Conservation (phyloP, 2,113 vertebrate genomes). For the Dipodomys stephensi region DNA sequence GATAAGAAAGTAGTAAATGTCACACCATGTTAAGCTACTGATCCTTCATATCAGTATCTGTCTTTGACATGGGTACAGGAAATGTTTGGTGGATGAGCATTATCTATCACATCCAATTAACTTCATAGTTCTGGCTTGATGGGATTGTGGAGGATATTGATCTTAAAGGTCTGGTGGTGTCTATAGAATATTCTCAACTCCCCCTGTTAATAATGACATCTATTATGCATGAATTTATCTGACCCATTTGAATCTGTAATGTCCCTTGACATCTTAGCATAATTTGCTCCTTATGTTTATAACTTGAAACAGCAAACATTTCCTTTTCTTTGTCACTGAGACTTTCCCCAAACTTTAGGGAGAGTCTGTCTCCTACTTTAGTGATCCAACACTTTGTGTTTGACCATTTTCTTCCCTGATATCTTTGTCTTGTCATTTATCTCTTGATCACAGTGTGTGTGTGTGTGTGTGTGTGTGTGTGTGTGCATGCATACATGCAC, state of each 20-base stretch:
- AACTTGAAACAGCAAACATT: not conserved
- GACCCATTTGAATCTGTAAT: slow-evolving; percentile 29
- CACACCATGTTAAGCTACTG: not conserved
- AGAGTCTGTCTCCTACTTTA: not conserved
- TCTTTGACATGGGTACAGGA: not conserved
- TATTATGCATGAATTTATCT: slow-evolving; percentile 26
- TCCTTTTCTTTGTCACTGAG: not conserved
- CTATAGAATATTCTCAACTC: not conserved
- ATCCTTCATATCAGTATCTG: not conserved
- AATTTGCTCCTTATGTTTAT: slow-evolving; percentile 31
- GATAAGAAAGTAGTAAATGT: not conserved
- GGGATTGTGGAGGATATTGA: not conserved
- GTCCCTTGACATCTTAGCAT: slow-evolving; percentile 26
- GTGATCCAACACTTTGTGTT: not conserved
- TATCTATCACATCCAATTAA: too few species aligned
- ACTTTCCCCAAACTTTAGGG: not conserved
- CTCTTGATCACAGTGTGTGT: too few species aligned
- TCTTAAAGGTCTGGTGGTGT: not conserved
- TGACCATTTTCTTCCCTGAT: not conserved
- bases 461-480: too few species aligned
- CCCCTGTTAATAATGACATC: not conserved
- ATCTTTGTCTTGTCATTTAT: not conserved
- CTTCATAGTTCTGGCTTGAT: too few species aligned
- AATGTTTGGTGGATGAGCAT: not conserved
- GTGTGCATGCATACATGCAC: too few species aligned